Percentiles rank a stretch among this genome's conserved stretches.
Evolutionary conservation across 2,797 vertebrate genomes (phyloP).

Genomic region (Acipenser transmontanus): DNA sequence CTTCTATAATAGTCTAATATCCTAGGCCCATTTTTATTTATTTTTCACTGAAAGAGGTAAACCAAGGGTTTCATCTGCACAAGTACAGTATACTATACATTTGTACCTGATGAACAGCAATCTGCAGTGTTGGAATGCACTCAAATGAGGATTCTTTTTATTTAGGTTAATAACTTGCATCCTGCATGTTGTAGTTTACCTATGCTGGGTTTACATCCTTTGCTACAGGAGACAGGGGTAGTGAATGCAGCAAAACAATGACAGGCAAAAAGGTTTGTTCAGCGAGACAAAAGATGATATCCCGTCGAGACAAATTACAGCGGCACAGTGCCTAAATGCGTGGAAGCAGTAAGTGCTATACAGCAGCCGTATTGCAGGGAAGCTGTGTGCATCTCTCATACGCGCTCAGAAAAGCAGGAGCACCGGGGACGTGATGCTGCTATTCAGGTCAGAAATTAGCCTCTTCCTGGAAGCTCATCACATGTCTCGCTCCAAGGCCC

Average conservation of each 20-base stretch:
- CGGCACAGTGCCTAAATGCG: constrained; percentile 48
- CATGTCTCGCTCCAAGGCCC: constrained; percentile 45
- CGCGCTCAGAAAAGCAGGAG: constrained; percentile 58
- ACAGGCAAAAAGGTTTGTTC: constrained; percentile 48
- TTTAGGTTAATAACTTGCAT: not conserved
- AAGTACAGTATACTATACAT: too few species aligned
- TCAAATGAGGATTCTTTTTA: too few species aligned
- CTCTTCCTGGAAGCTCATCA: constrained; percentile 39
- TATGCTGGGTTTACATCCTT: not conserved
- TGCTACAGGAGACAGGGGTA: not conserved
- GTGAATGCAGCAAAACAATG: constrained; percentile 29
- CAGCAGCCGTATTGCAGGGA: constrained; percentile 50
- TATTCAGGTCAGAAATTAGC: constrained; percentile 53
- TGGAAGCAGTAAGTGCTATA: constrained; percentile 42
- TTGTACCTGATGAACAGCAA: too few species aligned
- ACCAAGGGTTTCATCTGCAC: too few species aligned
- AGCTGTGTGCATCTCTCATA: constrained; percentile 57
- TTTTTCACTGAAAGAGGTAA: too few species aligned
- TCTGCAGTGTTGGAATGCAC: too few species aligned
- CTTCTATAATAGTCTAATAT: too few species aligned
- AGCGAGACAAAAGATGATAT: constrained; percentile 53
- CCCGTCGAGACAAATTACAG: constrained; percentile 50
- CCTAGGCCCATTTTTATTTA: too few species aligned
- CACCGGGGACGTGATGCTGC: constrained; percentile 29
- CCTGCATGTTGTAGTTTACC: not conserved